Evolutionary conservation across 2,888 invertebrate species (phyloP), one percentile per base, ranked within the genome.

Genomic region (Eubasilissa splendida): DNA sequence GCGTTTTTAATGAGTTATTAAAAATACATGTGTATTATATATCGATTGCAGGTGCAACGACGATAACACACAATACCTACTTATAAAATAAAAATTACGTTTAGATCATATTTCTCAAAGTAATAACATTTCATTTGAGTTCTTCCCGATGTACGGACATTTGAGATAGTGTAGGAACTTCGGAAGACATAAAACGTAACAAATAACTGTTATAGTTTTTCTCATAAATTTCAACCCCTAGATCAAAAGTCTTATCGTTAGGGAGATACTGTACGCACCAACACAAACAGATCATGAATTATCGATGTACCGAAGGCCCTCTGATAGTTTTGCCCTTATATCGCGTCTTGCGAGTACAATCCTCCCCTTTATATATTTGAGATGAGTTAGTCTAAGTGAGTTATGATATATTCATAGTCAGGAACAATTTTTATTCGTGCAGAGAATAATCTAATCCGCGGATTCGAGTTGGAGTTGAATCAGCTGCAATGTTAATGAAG

Each of bases 391-490:
- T 65, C 10, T 79, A 79, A 79, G 65, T 79, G 58, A 79, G 60
- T 79, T 79, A 79, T 79, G 79, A 73, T 79, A 65, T 79, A 79
- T 79, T 79, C 74, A 79, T 79, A 65, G 60, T 31, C 79, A 79
- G 71, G 71, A 73, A 42, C 71, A 56, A 56, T 73, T 73, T 73
- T 33, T 73, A 33, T 31, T 33, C 71, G 71, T 73, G 71, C n/a
- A 31, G 31, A n/a, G 71, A 54, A 73, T 73, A 73, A 73, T 73
- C 71, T 73, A 73, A 73, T 58, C 9, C 31, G 12, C 33, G 22
- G 54, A 33, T 73, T 70, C 52, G 53, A 22, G 52, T 53, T 54
- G 22, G 4, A 70, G 70, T 53, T 70, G 52, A 56, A 42, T 58
- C 77, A 77, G 77, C 33, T 77, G 77, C 50, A 68, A 66, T 65